A percentile compares a stretch with the other conserved stretches of the same genome.
Evolutionary conservation across 1,140 invertebrate genomes (phyloP).

Genomic region (Dendroctonus valens): DNA sequence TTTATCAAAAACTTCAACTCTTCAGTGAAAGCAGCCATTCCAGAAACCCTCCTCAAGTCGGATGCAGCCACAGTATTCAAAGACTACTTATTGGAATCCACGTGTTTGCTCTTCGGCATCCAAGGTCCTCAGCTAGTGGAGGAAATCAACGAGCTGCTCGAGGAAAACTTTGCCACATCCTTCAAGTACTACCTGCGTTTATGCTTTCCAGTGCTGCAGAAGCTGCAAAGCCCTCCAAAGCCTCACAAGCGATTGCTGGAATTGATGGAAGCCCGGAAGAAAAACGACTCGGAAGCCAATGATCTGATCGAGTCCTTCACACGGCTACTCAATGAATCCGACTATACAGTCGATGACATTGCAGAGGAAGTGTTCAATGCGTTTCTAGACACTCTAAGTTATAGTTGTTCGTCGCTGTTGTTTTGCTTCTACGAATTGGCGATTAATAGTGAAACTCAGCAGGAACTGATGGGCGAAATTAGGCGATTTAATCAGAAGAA

Average conservation of each 20-base stretch:
- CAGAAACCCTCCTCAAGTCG: slow-evolving; percentile 10
- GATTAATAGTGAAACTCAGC: slow-evolving; percentile 32
- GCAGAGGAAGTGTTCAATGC: slow-evolving; percentile 21
- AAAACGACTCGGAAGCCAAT: slow-evolving; percentile 26
- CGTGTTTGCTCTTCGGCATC: slow-evolving; percentile 25
- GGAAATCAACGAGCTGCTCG: slow-evolving; percentile 14
- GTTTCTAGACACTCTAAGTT: slow-evolving; percentile 18
- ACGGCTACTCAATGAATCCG: slow-evolving; percentile 14
- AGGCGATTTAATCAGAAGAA: slow-evolving; percentile 34
- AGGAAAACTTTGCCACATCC: slow-evolving; percentile 18
- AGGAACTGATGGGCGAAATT: slow-evolving; percentile 37
- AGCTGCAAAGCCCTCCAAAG: too few relatives aligned
- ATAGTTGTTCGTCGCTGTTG: slow-evolving; percentile 18
- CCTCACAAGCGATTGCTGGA: slow-evolving; percentile 8
- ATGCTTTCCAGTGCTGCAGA: slow-evolving; percentile 18
- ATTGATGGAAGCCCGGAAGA: slow-evolving; percentile 27
- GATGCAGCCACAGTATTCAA: slow-evolving; percentile 1
- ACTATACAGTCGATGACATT: slow-evolving; percentile 11
- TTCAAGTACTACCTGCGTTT: slow-evolving; percentile 19
- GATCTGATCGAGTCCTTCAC: slow-evolving; percentile 33
- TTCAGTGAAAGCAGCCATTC: slow-evolving; percentile 2
- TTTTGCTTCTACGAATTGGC: slow-evolving; percentile 36
- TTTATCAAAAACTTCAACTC: slow-evolving; percentile 21
- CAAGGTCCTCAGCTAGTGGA: slow-evolving; percentile 11
- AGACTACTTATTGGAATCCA: slow-evolving; percentile 18